Evolutionary conservation across 2,888 invertebrate genomes (phyloP), one percentile per base, ranked within the genome.

Genomic region (Andrena fulva): DNA sequence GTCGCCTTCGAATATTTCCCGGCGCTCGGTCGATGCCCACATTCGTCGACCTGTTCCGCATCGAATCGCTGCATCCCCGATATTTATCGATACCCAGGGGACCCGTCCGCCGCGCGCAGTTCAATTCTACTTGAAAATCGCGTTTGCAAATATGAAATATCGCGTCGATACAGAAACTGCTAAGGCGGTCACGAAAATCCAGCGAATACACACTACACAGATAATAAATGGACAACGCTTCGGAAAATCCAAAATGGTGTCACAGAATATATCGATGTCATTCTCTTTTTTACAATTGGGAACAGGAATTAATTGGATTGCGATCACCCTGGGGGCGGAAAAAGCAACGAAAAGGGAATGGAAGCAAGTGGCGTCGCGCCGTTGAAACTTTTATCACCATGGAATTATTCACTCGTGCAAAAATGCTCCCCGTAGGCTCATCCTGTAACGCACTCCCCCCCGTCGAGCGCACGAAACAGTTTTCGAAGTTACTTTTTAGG

Each of bases 341-440:
- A 33, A 54, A 54, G 33, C 20, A 68, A 35, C 4, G 8, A 20
- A 20, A 31, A 20, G 31, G 16, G 29, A 20, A 54, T 10, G 31
- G 8, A 54, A n/a, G 1, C 5, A 33, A 35, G 50, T 27, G 16
- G n/a, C 6, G 48, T 2, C 10, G 48, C 10, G 12, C 12, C 48
- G 20, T 31, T 35, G 48, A 50, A 72, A 77, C 64, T 59, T 72
- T 64, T 59, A 50, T 64, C 16, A 50, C 16, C 29, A 64, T 20
- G 50, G 59, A 60, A 72, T 72, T 77, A 60, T 72, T 77, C 73
- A 29, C 64, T 48, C 12, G 2, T 2, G 29, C 29, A 29, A 48
- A 48, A 59, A 33, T 72, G 50, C 10, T 50, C 4, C 48, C n/a
- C 56, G 71, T 27, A 50, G 56, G n/a, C 56, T 64, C 63, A 12